phyloP scores from a whole-genome alignment of 1,140 invertebrate species.

The Pseudomyrmex pallidus region DNA sequence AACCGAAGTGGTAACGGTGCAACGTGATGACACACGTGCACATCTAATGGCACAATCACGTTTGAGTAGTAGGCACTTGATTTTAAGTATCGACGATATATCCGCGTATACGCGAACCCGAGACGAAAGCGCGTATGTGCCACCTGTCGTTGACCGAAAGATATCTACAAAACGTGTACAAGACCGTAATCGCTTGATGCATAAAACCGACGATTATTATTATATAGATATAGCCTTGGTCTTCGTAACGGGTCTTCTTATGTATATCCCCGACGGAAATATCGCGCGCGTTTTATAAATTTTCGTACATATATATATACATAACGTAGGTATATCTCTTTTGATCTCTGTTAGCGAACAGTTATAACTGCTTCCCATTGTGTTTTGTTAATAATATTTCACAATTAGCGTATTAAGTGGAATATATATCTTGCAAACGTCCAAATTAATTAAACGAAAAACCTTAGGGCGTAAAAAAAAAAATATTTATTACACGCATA shows the following conservation, averaged over 20 bases:
- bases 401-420: constrained; percentile 14
- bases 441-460: not conserved
- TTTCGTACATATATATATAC: no score
- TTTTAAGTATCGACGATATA: not conserved
- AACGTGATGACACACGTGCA: not conserved
- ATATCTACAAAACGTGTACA: constrained; percentile 10
- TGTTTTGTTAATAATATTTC: constrained; percentile 38
- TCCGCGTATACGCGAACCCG: not conserved
- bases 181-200: constrained; percentile 28
- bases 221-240: not conserved
- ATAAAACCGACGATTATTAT: constrained; percentile 59
- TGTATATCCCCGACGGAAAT: not conserved
- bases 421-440: not conserved
- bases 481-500: not conserved
- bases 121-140: constrained; percentile 17
- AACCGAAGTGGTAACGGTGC: not conserved
- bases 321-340: no score
- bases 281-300: not conserved
- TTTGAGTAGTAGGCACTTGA: not conserved
- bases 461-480: not conserved
- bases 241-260: constrained; percentile 36
- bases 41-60: constrained; percentile 5
- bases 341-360: not conserved
- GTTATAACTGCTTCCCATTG: constrained; percentile 13
- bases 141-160: constrained; percentile 63